These are phyloP conservation scores for Notoglanidium macrostoma DNA, from an alignment of 2,797 vertebrate species.

Conservation along the genomic window DNA sequence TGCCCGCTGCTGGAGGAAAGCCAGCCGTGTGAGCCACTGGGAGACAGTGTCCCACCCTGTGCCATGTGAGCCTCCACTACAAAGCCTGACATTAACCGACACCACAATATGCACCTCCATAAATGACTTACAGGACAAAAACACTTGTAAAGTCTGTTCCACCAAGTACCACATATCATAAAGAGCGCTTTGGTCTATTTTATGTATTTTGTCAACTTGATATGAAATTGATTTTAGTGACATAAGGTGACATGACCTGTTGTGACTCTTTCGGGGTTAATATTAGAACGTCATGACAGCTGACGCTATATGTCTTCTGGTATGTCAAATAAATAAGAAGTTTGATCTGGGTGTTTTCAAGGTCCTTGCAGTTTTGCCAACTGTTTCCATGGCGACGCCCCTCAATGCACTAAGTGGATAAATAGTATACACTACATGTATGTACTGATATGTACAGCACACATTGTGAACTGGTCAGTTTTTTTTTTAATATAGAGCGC, in stretches of 20 bases:
- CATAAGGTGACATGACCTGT: neutral
- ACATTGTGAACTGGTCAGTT: neutral
- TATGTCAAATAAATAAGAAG: neutral
- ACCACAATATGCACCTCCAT: neutral
- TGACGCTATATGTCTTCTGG: neutral
- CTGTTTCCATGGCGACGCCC: neutral
- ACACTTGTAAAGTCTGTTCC: neutral
- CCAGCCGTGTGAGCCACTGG: slow-evolving; percentile 80
- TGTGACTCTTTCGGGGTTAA: neutral
- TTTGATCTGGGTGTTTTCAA: neutral
- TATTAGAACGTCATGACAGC: neutral
- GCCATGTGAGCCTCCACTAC: slow-evolving; percentile 79
- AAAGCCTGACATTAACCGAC: neutral
- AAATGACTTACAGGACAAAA: neutral
- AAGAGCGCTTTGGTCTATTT: neutral
- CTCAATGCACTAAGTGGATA: neutral
- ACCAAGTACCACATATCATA: neutral
- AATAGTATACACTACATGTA: neutral
- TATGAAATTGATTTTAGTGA: neutral
- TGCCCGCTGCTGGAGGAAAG: slow-evolving; percentile 83
- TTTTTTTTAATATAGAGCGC: neutral
- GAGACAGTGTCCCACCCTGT: slow-evolving; percentile 79
- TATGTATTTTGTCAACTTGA: neutral
- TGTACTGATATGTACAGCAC: neutral
- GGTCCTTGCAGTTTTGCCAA: neutral